Evolutionary conservation across 2,888 invertebrate species (phyloP), one percentile per base, ranked within the genome.

Genomic region (Scaptomyza polygonia): DNA sequence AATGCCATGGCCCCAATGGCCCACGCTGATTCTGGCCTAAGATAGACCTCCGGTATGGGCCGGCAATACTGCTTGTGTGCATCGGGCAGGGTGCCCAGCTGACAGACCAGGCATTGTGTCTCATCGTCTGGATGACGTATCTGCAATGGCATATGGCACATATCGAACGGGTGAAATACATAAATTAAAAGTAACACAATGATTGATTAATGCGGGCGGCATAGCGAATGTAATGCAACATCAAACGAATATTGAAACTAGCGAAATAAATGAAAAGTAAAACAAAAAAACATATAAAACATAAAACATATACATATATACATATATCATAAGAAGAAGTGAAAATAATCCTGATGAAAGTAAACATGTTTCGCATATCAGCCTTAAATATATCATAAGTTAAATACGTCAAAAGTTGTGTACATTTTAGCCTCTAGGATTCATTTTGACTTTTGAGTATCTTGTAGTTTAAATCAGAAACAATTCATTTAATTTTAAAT

Each of bases 1-100:
- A 98, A 95, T 9, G 96, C 94, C 96, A 98, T 97, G 11, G 98
- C 98, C 0, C 97, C 97, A 66, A 98, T 97, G 5, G 98, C 98
- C 95, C 97, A 97, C 48, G 96, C 96, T 71, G 97, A 97, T 89
- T 96, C 96, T 11, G 95, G 95, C 18, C 95, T 93, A 65, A 97
- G 93, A 91, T 96, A 97, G 58, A 96, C 95, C 92, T 97, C 96
- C 0, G 96, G 96, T 73, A 97, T 96, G 61, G 95, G 93, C 12
- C 94, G 93, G 91, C 96, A 98, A 77, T 92, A 92, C 25, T 95
- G 94, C 77, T 96, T 95, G 49, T 95, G 94, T 0, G 92, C 92
- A 90, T 96, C 96, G 0, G 98, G 98, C 34, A 97, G 92, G 0
- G 96, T 96, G 27, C 98, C 98, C 79, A 95, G 93, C 8, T 95